These are phyloP conservation scores for Sturnus vulgaris DNA, from an alignment of 2,113 vertebrate species.

Conservation along the genomic window DNA sequence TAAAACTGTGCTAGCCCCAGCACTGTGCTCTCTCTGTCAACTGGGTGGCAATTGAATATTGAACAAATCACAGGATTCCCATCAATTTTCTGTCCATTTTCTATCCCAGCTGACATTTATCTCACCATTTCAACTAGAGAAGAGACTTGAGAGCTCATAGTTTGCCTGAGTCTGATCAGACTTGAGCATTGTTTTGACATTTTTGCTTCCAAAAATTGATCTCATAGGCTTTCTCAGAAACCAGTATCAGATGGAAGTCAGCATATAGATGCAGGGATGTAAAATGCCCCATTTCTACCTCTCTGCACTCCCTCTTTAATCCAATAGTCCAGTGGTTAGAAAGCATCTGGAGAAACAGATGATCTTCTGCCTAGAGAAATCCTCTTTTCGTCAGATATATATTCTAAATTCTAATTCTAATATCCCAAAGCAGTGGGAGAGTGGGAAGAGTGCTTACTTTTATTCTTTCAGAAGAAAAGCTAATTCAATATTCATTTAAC, in stretches of 20 bases:
- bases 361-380: conserved; percentile 2
- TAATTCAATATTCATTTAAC: neutral
- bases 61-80: neutral
- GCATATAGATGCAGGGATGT: neutral
- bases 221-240: neutral
- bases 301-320: neutral
- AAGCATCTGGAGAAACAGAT: conserved; percentile 29
- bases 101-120: neutral
- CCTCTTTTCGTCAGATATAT: neutral
- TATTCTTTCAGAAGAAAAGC: neutral
- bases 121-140: neutral
- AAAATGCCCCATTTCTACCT: neutral
- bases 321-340: neutral
- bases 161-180: neutral
- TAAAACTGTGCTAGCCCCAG: neutral
- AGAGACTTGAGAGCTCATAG: neutral
- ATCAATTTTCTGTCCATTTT: neutral
- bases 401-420: neutral
- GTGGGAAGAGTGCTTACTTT: neutral
- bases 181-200: neutral
- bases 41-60: neutral
- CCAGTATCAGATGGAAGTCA: neutral
- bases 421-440: neutral
- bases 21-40: neutral
- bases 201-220: neutral